A percentile compares a stretch with the other conserved stretches of the same genome.
Conservation (phyloP, 2,797 vertebrate genomes). For the Todus mexicanus region DNA sequence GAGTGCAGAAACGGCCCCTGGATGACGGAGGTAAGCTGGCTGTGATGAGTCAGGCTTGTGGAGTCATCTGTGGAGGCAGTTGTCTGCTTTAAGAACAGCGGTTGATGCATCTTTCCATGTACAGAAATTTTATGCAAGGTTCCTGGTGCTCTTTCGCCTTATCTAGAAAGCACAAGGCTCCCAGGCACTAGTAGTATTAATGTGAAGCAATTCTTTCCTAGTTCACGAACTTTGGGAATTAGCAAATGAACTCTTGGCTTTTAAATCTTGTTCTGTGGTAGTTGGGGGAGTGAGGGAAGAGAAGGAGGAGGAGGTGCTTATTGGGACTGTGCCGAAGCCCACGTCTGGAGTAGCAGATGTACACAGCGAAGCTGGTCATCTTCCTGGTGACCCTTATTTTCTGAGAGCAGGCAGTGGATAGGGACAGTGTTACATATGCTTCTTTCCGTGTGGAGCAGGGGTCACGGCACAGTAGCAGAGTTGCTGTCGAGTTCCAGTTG, state of each 20-base stretch:
- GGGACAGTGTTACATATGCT: accelerated
- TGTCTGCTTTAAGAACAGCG: neutral
- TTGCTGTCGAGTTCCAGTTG: neutral
- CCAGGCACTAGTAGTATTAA: neutral
- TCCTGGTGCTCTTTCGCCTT: neutral
- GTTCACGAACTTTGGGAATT: neutral
- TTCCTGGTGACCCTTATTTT: neutral
- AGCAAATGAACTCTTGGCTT: neutral
- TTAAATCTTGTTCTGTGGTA: neutral
- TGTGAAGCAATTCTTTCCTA: neutral
- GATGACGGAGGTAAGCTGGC: conserved; percentile 90
- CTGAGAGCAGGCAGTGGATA: neutral
- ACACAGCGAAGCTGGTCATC: neutral
- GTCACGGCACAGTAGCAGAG: neutral
- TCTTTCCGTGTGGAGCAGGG: neutral
- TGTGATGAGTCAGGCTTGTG: neutral
- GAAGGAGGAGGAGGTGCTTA: neutral
- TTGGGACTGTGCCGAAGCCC: neutral
- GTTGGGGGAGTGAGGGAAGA: neutral
- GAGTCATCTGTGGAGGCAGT: neutral
- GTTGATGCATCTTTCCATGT: neutral
- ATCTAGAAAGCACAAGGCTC: neutral
- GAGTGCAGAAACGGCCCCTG: conserved; percentile 90
- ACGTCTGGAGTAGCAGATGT: accelerated
- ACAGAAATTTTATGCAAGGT: neutral